Percentiles rank a stretch among this genome's conserved stretches.
phyloP scores from a whole-genome alignment of 2,113 vertebrate species.

The Acinonyx jubatus region DNA sequence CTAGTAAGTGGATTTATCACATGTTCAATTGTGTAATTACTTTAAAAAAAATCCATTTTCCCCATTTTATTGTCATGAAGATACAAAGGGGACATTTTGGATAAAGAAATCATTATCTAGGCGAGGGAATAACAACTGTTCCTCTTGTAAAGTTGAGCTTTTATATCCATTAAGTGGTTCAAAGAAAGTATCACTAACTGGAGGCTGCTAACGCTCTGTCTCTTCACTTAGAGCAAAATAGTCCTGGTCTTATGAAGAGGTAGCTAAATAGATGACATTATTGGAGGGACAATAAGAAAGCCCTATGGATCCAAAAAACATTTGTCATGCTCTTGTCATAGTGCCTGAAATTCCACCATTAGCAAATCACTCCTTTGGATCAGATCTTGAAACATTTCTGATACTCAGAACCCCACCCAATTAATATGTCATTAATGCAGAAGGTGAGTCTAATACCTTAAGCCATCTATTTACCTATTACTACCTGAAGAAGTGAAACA shows the following conservation, averaged over 20 bases:
- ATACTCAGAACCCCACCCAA: background rate
- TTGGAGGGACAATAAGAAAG: background rate
- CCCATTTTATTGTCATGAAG: slow-evolving; percentile 55
- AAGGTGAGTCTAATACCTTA: background rate
- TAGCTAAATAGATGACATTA: background rate
- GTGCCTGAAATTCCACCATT: background rate
- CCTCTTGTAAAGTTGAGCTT: slow-evolving; percentile 53
- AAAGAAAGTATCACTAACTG: slow-evolving; percentile 28
- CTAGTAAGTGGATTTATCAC: slow-evolving; percentile 58
- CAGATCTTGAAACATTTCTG: background rate
- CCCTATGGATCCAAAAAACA: background rate
- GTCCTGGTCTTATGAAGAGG: background rate
- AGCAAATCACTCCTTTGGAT: background rate
- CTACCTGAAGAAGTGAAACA: background rate
- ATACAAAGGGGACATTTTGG: slow-evolving; percentile 60
- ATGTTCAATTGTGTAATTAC: slow-evolving; percentile 52
- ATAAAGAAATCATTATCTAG: slow-evolving; percentile 65
- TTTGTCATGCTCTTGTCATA: background rate
- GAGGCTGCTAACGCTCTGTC: background rate
- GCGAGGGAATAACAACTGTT: background rate
- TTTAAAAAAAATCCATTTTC: slow-evolving; percentile 47
- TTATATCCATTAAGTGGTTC: slow-evolving; percentile 49
- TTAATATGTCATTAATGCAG: background rate
- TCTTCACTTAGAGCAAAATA: background rate
- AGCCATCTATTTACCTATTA: background rate